phyloP scores from a whole-genome alignment of 2,797 vertebrate genomes.

The Pseudomugil tenellus region DNA sequence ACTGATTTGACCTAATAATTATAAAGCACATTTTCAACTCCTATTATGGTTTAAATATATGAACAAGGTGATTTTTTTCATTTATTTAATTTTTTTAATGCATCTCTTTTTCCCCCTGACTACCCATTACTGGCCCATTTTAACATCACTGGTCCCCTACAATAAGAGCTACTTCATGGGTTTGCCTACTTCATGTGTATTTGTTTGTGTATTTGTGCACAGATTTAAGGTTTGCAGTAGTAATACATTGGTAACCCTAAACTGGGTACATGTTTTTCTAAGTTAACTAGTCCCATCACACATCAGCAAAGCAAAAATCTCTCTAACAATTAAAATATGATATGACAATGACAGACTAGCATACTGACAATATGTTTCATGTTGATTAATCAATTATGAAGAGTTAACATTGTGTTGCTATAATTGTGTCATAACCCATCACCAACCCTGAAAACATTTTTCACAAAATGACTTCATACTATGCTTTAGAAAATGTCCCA shows the following conservation, averaged over 20 bases:
- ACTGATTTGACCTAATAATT: neutral
- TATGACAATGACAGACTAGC: neutral
- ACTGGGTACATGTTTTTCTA: slow-evolving; percentile 28
- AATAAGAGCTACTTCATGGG: slow-evolving; percentile 15
- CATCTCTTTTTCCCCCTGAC: slow-evolving; percentile 17
- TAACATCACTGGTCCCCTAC: slow-evolving; percentile 18
- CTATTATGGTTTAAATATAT: slow-evolving; percentile 21
- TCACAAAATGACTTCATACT: too few species aligned
- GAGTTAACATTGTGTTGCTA: neutral
- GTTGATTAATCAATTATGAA: neutral
- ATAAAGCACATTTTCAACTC: neutral
- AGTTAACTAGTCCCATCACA: slow-evolving; percentile 37
- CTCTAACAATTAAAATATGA: neutral
- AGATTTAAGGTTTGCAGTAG: slow-evolving; percentile 30
- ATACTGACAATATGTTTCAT: too few species aligned
- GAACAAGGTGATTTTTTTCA: slow-evolving; percentile 22
- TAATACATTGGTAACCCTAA: slow-evolving; percentile 42
- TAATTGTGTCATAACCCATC: neutral
- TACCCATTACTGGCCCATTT: slow-evolving; percentile 38
- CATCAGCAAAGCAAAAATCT: slow-evolving; percentile 14
- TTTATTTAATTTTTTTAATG: neutral
- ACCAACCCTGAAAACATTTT: neutral
- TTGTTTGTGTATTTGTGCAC: slow-evolving; percentile 24
- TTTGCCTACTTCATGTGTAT: slow-evolving; percentile 11
- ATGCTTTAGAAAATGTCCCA: too few species aligned